These are phyloP conservation scores for Sebastes kiyomatsui DNA, from an alignment of 2,797 vertebrate genomes.

Conservation along the genomic window DNA sequence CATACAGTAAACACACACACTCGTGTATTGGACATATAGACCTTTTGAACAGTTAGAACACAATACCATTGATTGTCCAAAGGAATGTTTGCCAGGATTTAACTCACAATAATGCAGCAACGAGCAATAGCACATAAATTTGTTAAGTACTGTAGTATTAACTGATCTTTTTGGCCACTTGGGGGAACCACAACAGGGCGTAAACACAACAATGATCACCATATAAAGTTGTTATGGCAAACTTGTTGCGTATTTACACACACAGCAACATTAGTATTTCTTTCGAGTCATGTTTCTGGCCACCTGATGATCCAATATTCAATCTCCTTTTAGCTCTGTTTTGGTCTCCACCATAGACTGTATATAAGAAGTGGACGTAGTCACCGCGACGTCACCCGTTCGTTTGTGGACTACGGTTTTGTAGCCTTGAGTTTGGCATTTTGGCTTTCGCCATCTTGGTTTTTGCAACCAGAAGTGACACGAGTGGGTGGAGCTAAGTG, in stretches of 20 bases:
- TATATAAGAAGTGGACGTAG: too few relatives aligned
- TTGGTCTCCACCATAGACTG: neutral
- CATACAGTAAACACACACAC: slow-evolving; percentile 64
- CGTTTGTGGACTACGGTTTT: too few relatives aligned
- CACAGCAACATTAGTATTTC: neutral
- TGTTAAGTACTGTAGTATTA: neutral
- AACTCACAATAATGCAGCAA: neutral
- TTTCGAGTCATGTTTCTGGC: neutral
- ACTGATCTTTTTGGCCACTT: neutral
- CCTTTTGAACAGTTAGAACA: neutral
- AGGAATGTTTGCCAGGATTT: slow-evolving; percentile 17
- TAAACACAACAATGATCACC: neutral
- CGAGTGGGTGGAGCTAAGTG: too few relatives aligned
- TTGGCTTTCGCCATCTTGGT: too few relatives aligned
- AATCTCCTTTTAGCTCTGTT: neutral
- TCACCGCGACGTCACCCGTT: too few relatives aligned
- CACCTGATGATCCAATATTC: neutral
- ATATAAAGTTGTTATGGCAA: neutral
- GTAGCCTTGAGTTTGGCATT: too few relatives aligned
- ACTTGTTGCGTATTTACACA: neutral
- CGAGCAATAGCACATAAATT: neutral
- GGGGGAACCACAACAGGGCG: neutral
- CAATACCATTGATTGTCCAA: slow-evolving; percentile 14
- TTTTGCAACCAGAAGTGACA: too few relatives aligned
- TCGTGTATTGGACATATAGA: slow-evolving; percentile 31